Percentiles rank a stretch among this genome's conserved stretches.
Evolutionary conservation across 1,140 invertebrate species (phyloP).

Genomic region (Eufriesea mexicana): DNA sequence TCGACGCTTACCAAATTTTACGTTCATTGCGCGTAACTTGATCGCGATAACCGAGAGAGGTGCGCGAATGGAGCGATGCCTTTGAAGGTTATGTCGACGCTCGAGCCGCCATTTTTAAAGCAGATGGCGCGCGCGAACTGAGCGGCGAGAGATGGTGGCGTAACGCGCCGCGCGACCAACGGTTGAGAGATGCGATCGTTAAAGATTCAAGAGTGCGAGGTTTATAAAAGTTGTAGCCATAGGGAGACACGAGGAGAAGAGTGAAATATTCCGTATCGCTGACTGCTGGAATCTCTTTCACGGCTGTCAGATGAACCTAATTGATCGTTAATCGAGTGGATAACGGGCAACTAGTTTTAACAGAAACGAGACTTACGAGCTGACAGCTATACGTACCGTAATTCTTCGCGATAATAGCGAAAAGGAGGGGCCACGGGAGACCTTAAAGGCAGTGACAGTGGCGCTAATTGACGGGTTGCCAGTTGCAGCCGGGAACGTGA

Average conservation of each 20-base stretch:
- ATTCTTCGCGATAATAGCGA: constrained; percentile 65
- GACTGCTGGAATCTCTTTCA: constrained; percentile 38
- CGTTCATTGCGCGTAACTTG: not conserved
- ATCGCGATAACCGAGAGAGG: no score
- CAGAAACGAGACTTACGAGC: constrained; percentile 30
- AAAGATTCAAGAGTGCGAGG: not conserved
- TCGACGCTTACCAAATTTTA: no score
- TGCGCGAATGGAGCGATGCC: not conserved
- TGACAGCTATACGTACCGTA: constrained; percentile 53
- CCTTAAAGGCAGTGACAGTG: constrained; percentile 65
- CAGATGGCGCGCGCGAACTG: not conserved
- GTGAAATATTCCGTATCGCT: constrained; percentile 39
- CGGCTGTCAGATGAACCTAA: constrained; percentile 48
- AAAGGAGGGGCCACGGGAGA: constrained; percentile 44
- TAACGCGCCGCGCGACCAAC: not conserved
- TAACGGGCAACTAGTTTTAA: constrained; percentile 50
- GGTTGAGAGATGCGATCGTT: not conserved
- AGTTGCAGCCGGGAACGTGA: constrained; percentile 59
- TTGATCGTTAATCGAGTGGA: constrained; percentile 63
- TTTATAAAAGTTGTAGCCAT: not conserved
- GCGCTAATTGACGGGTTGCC: constrained; percentile 69
- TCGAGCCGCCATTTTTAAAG: not conserved
- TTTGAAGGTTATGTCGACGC: not conserved
- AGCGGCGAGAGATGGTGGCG: not conserved
- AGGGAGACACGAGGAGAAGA: not conserved